Base-by-base conservation (phyloP, 2,888 invertebrate genomes). In the Heliconius ismenius region DNA sequence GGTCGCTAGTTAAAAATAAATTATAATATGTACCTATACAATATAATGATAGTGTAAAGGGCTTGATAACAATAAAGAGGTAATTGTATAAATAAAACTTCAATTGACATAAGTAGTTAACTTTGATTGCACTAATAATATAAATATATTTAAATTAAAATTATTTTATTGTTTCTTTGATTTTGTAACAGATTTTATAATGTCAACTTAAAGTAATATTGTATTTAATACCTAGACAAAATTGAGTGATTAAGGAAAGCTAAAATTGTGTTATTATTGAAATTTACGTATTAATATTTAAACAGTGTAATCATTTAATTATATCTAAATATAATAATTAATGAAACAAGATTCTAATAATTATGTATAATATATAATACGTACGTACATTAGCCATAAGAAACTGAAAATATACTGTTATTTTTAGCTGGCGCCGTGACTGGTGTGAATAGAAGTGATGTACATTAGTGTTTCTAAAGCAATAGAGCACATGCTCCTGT, bases 401-500 rank as follows among this genome's bases (percentile, higher is more conserved):
- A n/a, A 24, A 32, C 70, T 58, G 13, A 32, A 54, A 58, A 58
- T 58, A 24, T 58, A n/a, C 7, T 32, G 32, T 58, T 70, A 70
- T 80, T 80, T 80, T 73, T 77, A 77, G 80, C 74, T 28, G 39
- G 13, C 39, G 18, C 11, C 43, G 49, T 73, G 73, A 26, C 10
- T 54, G 18, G 54, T 63, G 73, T 15, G 67, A 28, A 21, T 74
- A 39, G 64, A 75, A 79, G 28, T n/a, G 75, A 75, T 75, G 79
- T 75, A 75, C 60, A 26, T 62, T 36, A 68, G 77, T 72, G 73
- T 76, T 74, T 74, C 78, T 74, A 78, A 81, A 83, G 80, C 86
- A 69, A 78, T 81, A 79, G 84, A 85, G 81, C 85, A 84, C 82
- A 77, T 87, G 75, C 77, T 78, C 79, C 65, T 85, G 80, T 88